Base-by-base conservation (phyloP, 2,113 vertebrate genomes). In the Charadrius vociferus region DNA sequence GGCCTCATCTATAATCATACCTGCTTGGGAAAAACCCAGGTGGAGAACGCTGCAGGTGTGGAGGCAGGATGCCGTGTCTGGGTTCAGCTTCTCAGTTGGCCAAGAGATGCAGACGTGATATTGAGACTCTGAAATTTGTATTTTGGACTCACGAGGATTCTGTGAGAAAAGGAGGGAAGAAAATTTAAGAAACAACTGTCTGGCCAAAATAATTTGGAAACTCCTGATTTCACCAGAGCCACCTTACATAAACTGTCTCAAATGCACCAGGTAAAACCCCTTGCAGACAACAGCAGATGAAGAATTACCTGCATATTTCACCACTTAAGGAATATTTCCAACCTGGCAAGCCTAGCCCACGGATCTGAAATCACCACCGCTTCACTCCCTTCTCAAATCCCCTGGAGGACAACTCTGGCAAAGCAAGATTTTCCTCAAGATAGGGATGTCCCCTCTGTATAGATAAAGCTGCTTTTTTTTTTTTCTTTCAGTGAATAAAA, bases 41-140 rank as follows among this genome's bases (percentile, higher is more conserved):
- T 3, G 62, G 39, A 27, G n/a, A 7, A 14, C 0, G 32, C 66
- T 56, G 59, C 39, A 14, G 80, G 14, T 3, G 32, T 15, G 41
- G 84, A 53, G 56, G 56, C 37, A 52, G 52, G n/a, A 17, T 1
- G 1, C 32, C 1, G 52, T 1, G 3, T 4, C 20, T 30, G 63
- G 39, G 27, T 4, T 16, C 63, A 45, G 67, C 39, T 36, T 14
- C 63, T 47, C 80, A 19, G 45, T 29, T 3, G 7, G 41, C 36
- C 3, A 6, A 10, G 43, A 22, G 67, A 2, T 1, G 65, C 36
- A 32, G 84, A 65, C 0, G 7, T 2, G 53, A 18, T 7, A 0
- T 0, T 0, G 26, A 27, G 49, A 14, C 45, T 68, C 80, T 3
- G 59, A 41, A 5, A 27, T 9, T 6, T 0, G 16, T 15, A 1